A percentile compares a stretch with the other conserved stretches of the same genome.
phyloP scores from a whole-genome alignment of 2,797 vertebrate genomes.

The Gila robusta region DNA sequence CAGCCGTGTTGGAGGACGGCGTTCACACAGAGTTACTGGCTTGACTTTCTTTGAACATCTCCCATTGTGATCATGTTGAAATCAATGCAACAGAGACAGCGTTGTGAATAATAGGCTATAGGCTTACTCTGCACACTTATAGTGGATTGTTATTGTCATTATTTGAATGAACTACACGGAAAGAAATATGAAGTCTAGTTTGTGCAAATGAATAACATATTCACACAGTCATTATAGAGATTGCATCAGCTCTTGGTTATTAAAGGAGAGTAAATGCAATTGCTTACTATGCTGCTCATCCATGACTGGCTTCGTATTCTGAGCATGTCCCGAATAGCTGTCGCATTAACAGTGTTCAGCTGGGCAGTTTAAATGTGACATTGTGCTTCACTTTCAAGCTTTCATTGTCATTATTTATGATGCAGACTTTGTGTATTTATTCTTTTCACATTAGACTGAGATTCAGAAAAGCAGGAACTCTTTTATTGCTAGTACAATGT shows the following conservation, averaged over 20 bases:
- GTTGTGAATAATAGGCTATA: neutral
- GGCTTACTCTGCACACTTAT: neutral
- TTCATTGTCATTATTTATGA: constrained; percentile 25
- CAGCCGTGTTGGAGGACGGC: constrained; percentile 28
- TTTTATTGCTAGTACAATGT: constrained; percentile 17
- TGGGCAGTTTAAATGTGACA: constrained; percentile 31
- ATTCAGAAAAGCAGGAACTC: neutral
- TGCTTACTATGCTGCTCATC: constrained; percentile 4
- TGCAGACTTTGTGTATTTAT: neutral
- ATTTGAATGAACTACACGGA: neutral
- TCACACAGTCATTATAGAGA: neutral
- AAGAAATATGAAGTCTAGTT: neutral
- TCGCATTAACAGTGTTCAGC: constrained; percentile 23
- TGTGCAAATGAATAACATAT: constrained; percentile 28
- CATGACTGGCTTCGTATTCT: constrained; percentile 4
- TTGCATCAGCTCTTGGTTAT: neutral
- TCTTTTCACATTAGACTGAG: constrained; percentile 18
- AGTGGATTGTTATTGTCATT: neutral
- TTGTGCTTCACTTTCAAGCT: neutral
- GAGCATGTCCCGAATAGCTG: neutral
- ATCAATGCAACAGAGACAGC: neutral
- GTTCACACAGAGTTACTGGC: neutral
- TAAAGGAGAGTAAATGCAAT: constrained; percentile 13
- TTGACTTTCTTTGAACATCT: neutral
- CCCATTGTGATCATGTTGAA: neutral